phyloP scores from a whole-genome alignment of 2,888 invertebrate species.

The Volucella inanis region DNA sequence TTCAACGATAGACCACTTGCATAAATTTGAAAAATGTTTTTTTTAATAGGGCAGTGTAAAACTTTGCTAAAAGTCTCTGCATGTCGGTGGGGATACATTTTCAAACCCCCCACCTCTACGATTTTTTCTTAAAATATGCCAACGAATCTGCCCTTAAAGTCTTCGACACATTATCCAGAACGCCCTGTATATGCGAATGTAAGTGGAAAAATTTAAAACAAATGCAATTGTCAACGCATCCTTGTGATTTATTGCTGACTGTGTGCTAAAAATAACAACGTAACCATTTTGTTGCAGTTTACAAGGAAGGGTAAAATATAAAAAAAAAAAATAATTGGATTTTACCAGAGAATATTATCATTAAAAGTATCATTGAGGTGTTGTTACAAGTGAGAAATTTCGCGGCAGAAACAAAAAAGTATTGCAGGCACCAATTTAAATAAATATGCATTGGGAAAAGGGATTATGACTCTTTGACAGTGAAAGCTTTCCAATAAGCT shows the following conservation, averaged over 20 bases:
- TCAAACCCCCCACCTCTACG: no score
- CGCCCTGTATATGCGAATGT: no score
- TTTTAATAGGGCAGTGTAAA: no score
- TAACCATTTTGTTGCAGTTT: slow-evolving; percentile 19
- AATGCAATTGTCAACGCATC: slow-evolving; percentile 40
- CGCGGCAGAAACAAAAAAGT: slow-evolving; percentile 23
- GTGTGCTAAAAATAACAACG: neutral
- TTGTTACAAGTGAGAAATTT: slow-evolving; percentile 17
- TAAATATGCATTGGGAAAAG: slow-evolving; percentile 29
- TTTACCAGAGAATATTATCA: slow-evolving; percentile 3
- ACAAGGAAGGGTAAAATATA: neutral
- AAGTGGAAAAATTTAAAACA: slow-evolving; percentile 5
- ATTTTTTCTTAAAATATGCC: neutral
- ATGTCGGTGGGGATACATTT: no score
- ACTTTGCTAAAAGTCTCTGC: no score
- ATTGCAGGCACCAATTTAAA: slow-evolving; percentile 51
- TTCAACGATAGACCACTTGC: no score
- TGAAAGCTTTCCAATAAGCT: slow-evolving; percentile 13
- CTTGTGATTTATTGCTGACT: slow-evolving; percentile 31
- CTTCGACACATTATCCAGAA: neutral
- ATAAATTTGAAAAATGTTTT: no score
- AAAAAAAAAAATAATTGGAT: slow-evolving; percentile 31
- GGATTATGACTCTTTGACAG: slow-evolving; percentile 37
- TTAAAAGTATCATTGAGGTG: slow-evolving; percentile 14
- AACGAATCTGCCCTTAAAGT: no score